These are phyloP conservation scores for Octonoba sinensis DNA, from an alignment of 2,888 invertebrate species.

Conservation along the genomic window DNA sequence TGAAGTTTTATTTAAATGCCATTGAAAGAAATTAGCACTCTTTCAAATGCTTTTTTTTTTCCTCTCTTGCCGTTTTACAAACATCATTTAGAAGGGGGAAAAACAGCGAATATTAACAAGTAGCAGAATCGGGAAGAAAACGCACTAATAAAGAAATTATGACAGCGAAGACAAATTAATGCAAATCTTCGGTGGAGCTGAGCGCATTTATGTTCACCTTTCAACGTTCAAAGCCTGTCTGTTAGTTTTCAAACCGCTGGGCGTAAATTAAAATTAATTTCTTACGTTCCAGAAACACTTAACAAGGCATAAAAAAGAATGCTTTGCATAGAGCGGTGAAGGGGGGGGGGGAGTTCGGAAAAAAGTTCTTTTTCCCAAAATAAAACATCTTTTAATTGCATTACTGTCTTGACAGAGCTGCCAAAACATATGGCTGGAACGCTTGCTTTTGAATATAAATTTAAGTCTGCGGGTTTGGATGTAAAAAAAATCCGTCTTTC, in stretches of 20 bases:
- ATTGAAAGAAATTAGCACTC: no score
- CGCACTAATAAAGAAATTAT: constrained; percentile 26
- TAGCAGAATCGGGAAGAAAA: background rate
- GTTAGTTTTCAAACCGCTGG: constrained; percentile 32
- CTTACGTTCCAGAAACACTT: constrained; percentile 24
- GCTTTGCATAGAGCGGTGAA: background rate
- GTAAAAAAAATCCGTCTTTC: constrained; percentile 22
- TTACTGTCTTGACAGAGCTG: constrained; percentile 50
- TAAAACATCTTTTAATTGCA: constrained; percentile 62
- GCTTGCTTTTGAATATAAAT: constrained; percentile 55
- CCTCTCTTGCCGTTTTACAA: no score
- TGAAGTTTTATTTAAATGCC: no score
- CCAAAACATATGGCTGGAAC: constrained; percentile 56
- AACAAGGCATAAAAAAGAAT: constrained; percentile 4
- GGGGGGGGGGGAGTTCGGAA: constrained; percentile 4
- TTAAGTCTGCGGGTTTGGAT: constrained; percentile 12
- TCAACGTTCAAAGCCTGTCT: background rate
- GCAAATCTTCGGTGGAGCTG: constrained; percentile 24
- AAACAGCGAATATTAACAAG: constrained; percentile 10
- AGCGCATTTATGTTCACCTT: constrained; percentile 31
- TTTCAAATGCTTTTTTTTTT: no score
- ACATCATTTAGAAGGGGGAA: background rate
- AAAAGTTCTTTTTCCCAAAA: constrained; percentile 27
- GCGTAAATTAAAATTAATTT: constrained; percentile 62
- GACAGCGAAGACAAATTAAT: constrained; percentile 41